Conservation (phyloP, 2,888 invertebrate species). For the Leucophora obtusa region DNA sequence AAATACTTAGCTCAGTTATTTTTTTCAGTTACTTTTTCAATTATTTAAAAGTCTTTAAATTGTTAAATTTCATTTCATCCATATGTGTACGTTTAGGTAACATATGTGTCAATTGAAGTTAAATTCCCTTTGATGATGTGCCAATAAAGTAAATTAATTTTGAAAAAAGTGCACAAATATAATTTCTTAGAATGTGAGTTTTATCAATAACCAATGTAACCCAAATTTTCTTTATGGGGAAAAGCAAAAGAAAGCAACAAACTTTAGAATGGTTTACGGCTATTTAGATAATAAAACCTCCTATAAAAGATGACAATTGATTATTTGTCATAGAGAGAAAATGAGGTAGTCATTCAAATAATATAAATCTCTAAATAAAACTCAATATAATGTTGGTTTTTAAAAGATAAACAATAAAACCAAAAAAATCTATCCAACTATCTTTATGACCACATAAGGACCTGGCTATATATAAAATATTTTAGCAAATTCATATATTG, state of each 20-base stretch:
- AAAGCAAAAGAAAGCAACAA: background rate
- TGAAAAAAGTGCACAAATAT: background rate
- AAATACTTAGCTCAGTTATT: too few relatives aligned
- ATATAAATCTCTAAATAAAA: background rate
- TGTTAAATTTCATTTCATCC: too few relatives aligned
- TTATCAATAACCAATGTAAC: background rate
- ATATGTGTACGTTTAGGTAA: background rate
- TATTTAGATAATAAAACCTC: background rate
- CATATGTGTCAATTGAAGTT: background rate
- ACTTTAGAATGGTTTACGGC: constrained; percentile 1
- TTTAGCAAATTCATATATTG: background rate
- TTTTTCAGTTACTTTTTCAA: too few relatives aligned
- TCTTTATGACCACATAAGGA: background rate
- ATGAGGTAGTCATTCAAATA: background rate
- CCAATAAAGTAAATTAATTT: constrained; percentile 8
- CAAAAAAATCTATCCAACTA: background rate
- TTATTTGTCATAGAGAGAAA: constrained; percentile 1
- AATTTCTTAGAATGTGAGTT: background rate
- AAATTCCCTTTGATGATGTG: background rate
- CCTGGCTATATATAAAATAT: background rate
- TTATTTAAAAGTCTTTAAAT: too few relatives aligned
- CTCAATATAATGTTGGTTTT: background rate
- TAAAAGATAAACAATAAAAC: background rate
- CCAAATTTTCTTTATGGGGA: background rate
- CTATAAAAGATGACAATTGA: background rate